Conservation (phyloP, 2,888 invertebrate genomes). For the Apoda limacodes region DNA sequence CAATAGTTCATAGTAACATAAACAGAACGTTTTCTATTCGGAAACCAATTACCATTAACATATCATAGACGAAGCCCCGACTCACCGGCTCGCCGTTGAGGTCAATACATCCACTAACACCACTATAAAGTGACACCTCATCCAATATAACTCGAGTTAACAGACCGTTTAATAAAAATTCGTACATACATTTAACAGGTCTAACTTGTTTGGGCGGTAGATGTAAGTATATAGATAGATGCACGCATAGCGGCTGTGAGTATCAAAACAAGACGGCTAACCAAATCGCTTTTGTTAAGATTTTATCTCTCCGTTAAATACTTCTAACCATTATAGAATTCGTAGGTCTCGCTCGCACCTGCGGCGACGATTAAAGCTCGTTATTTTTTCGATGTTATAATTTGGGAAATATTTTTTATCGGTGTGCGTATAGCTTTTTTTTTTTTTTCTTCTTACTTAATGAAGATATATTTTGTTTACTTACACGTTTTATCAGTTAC, state of each 20-base stretch:
- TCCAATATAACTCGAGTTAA: conserved; percentile 21
- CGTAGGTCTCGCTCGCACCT: conserved; percentile 53
- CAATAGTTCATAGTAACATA: conserved; percentile 48
- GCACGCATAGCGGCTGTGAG: conserved; percentile 50
- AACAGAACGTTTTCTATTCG: conserved; percentile 61
- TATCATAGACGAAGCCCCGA: conserved; percentile 64
- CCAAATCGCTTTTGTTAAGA: conserved; percentile 68
- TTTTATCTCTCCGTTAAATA: conserved; percentile 68
- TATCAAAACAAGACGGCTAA: conserved; percentile 65
- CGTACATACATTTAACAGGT: conserved; percentile 27
- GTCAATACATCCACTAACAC: conserved; percentile 61
- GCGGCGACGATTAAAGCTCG: conserved; percentile 52
- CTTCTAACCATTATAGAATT: conserved; percentile 63
- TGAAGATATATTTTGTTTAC: too few relatives aligned
- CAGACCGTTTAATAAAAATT: conserved; percentile 21
- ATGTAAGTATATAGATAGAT: conserved; percentile 52
- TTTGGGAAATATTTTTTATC: conserved; percentile 23
- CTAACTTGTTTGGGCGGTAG: conserved; percentile 31
- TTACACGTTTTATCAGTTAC: too few relatives aligned
- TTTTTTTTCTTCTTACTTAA: too few relatives aligned
- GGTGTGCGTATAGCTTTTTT: too few relatives aligned
- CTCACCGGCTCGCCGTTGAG: conserved; percentile 56
- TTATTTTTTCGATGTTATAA: conserved; percentile 43
- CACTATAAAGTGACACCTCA: conserved; percentile 35
- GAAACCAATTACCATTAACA: conserved; percentile 68